These are phyloP conservation scores for Nezara viridula DNA, from an alignment of 2,888 invertebrate species.

Conservation along the genomic window DNA sequence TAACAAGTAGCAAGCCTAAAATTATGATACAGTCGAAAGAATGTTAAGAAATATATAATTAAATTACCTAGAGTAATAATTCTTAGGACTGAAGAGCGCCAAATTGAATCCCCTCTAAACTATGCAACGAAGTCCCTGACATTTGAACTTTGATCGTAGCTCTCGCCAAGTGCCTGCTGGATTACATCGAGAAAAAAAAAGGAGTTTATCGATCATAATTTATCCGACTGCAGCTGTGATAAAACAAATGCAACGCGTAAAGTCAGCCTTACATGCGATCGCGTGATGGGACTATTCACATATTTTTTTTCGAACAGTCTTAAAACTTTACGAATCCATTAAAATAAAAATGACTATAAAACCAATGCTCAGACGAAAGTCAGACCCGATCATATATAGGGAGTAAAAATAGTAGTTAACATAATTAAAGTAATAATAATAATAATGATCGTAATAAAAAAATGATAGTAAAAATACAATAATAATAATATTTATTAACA, in stretches of 20 bases:
- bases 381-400: too few relatives aligned
- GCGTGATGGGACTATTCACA: neutral
- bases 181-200: neutral
- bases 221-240: neutral
- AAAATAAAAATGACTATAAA: too few relatives aligned
- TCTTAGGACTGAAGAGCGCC: neutral
- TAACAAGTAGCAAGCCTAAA: too few relatives aligned
- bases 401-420: too few relatives aligned
- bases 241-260: conserved; percentile 5
- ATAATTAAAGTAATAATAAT: too few relatives aligned
- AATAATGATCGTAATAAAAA: too few relatives aligned
- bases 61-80: too few relatives aligned
- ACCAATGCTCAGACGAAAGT: too few relatives aligned
- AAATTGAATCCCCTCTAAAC: neutral
- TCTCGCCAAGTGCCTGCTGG: neutral
- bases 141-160: neutral
- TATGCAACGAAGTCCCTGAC: neutral
- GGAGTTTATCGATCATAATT: neutral
- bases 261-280: neutral
- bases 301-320: neutral
- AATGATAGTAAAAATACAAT: too few relatives aligned
- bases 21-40: too few relatives aligned
- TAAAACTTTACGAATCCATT: neutral
- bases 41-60: too few relatives aligned
- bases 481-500: too few relatives aligned